Conservation (phyloP, 92 coral and sea anemone genomes). For the Porites rus region DNA sequence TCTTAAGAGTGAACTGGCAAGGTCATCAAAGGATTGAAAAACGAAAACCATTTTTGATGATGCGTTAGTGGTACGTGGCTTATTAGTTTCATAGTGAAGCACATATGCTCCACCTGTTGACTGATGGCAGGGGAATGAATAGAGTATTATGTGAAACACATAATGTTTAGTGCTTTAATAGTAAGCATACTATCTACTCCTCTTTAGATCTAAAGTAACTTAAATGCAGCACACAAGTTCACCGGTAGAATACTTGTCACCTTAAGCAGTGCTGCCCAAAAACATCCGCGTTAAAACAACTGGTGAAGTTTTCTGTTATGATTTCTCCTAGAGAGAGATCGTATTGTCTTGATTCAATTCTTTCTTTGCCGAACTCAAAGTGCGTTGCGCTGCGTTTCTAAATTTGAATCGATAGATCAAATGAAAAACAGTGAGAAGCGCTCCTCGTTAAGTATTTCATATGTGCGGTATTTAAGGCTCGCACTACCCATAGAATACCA, state of each 20-base stretch:
- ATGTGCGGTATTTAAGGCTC: too few relatives aligned
- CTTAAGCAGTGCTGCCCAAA: conserved; percentile 6
- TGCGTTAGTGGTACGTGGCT: background rate
- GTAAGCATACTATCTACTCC: background rate
- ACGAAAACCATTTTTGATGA: background rate
- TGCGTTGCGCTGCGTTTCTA: background rate
- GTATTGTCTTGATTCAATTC: background rate
- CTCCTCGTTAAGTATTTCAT: too few relatives aligned
- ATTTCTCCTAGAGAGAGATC: background rate
- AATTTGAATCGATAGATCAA: too few relatives aligned
- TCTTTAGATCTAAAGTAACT: background rate
- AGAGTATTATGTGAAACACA: background rate
- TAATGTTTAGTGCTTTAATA: background rate
- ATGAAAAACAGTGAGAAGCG: too few relatives aligned
- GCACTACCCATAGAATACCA: too few relatives aligned
- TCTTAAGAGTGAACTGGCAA: background rate
- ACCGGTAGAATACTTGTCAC: background rate
- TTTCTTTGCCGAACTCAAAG: background rate
- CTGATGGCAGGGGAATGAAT: background rate
- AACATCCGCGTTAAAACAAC: background rate
- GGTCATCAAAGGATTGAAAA: background rate
- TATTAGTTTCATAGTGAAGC: background rate
- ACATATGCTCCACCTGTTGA: background rate
- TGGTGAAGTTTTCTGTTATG: background rate
- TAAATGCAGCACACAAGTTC: conserved; percentile 6